These are phyloP conservation scores for Agrochola lota DNA, from an alignment of 2,888 invertebrate species.

Conservation along the genomic window DNA sequence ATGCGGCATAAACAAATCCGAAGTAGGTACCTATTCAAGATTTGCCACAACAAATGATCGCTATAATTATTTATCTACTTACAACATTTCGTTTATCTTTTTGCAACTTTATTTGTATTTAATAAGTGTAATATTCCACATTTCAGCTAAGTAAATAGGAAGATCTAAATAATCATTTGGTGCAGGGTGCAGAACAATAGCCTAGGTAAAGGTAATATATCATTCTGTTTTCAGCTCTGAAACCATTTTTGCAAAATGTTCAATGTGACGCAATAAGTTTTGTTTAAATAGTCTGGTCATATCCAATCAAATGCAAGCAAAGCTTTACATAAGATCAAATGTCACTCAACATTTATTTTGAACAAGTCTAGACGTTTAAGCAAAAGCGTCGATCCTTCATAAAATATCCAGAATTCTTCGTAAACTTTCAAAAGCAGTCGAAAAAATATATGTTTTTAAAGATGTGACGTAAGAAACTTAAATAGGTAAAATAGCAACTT, in stretches of 20 bases:
- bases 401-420: constrained; percentile 12
- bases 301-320: not conserved
- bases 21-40: not conserved
- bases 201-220: constrained; percentile 1
- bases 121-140: not conserved
- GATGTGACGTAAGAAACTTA: constrained; percentile 24
- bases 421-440: constrained; percentile 44
- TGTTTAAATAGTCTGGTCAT: not conserved
- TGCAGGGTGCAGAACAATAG: constrained; percentile 42
- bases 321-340: constrained; percentile 3
- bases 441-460: constrained; percentile 45
- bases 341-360: constrained; percentile 3
- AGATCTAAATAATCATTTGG: constrained; percentile 36
- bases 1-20: not conserved
- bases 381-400: constrained; percentile 30
- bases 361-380: not conserved
- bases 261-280: constrained; percentile 37
- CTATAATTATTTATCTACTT: not conserved
- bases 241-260: constrained; percentile 13
- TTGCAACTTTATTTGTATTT: not conserved
- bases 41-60: constrained; percentile 10
- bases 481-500: constrained; percentile 28
- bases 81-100: constrained; percentile 6
- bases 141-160: constrained; percentile 13
- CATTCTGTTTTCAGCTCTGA: not conserved